Evolutionary conservation across 2,797 vertebrate species (phyloP).

Genomic region (Onychomys arenicola): DNA sequence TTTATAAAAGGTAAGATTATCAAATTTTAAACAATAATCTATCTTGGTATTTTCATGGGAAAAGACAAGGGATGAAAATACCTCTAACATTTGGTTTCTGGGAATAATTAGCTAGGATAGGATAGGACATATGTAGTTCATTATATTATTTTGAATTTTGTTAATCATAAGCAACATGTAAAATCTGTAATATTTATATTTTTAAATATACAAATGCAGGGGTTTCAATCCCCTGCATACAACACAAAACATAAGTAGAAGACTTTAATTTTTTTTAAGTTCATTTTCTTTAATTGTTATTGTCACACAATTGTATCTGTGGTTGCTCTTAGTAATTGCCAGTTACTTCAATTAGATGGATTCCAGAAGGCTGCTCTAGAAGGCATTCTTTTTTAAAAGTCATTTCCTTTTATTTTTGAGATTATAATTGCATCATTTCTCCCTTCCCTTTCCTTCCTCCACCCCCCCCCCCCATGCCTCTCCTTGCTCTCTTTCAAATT

Average conservation of each 20-base stretch:
- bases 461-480: background rate
- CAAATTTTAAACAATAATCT: background rate
- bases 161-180: constrained; percentile 8
- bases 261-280: background rate
- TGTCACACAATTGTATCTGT: background rate
- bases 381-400: background rate
- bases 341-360: background rate
- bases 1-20: constrained; percentile 13
- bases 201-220: background rate
- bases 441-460: background rate
- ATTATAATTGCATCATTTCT: background rate
- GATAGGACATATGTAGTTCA: background rate
- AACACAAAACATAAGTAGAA: background rate
- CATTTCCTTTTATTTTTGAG: background rate
- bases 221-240: background rate
- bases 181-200: background rate
- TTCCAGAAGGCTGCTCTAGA: background rate
- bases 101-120: background rate
- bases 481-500: background rate
- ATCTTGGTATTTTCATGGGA: constrained; percentile 15
- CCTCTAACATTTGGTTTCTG: background rate
- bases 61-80: background rate
- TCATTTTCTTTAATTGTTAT: background rate
- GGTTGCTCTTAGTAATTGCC: background rate
- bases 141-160: background rate